These are phyloP conservation scores for Mythimna albipuncta DNA, from an alignment of 2,888 invertebrate species.

Conservation along the genomic window DNA sequence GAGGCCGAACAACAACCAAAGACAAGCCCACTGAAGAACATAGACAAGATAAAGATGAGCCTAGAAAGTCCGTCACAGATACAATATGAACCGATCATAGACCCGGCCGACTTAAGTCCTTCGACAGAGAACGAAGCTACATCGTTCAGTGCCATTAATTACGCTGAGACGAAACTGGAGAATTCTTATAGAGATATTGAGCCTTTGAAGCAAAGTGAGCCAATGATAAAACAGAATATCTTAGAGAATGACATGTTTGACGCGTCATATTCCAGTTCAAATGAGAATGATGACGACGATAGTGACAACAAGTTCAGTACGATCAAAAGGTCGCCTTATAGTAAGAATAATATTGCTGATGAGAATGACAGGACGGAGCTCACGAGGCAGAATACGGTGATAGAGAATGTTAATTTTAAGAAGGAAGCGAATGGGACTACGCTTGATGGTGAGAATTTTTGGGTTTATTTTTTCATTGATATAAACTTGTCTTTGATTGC, in stretches of 20 bases:
- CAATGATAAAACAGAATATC: constrained; percentile 89
- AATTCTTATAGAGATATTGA: constrained; percentile 78
- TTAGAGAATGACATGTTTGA: constrained; percentile 89
- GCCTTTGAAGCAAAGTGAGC: constrained; percentile 81
- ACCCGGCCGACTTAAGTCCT: constrained; percentile 85
- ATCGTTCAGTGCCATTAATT: constrained; percentile 84
- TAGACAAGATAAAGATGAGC: constrained; percentile 88
- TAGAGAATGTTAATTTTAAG: constrained; percentile 87
- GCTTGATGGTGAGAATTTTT: constrained; percentile 76
- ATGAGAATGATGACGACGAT: constrained; percentile 91
- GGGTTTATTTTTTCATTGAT: too few relatives aligned
- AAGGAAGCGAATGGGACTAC: constrained; percentile 86
- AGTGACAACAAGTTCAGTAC: constrained; percentile 93
- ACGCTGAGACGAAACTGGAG: constrained; percentile 73
- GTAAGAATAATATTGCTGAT: constrained; percentile 84
- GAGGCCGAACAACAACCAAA: constrained; percentile 75
- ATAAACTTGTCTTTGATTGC: too few relatives aligned
- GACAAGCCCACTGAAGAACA: constrained; percentile 86
- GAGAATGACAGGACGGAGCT: constrained; percentile 78
- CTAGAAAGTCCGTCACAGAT: constrained; percentile 88
- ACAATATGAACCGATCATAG: constrained; percentile 88
- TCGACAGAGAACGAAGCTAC: constrained; percentile 82
- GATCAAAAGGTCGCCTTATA: constrained; percentile 93
- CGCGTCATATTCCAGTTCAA: constrained; percentile 87
- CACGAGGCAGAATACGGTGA: constrained; percentile 87